phyloP scores from a whole-genome alignment of 35 echinoderm and acorn worm genomes.

The Apostichopus californicus region DNA sequence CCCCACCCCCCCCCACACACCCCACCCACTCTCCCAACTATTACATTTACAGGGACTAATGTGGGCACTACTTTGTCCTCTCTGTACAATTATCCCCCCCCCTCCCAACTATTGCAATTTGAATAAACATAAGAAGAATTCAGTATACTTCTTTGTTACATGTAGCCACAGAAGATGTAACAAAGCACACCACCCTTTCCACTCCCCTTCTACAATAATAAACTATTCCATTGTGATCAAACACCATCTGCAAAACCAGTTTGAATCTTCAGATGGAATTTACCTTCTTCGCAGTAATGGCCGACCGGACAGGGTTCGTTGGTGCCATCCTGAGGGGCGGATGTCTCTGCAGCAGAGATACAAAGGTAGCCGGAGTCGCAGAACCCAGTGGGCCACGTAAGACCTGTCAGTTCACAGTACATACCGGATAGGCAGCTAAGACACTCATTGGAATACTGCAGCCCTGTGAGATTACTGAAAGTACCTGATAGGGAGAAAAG shows the following conservation, averaged over 20 bases:
- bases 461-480: constrained; percentile 77
- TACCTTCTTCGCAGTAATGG: constrained; percentile 91
- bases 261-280: background rate
- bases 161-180: too few relatives aligned
- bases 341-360: constrained; percentile 52
- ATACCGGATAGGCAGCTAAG: constrained; percentile 79
- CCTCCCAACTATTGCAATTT: background rate
- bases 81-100: too few relatives aligned
- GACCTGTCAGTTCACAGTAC: constrained; percentile 86
- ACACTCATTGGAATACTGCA: constrained; percentile 64
- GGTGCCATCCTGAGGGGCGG: constrained; percentile 71
- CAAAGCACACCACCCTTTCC: too few relatives aligned
- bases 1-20: background rate
- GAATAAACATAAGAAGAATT: too few relatives aligned
- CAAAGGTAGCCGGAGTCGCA: constrained; percentile 89
- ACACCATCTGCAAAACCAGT: too few relatives aligned
- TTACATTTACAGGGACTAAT: too few relatives aligned
- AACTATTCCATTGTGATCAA: too few relatives aligned
- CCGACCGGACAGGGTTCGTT: constrained; percentile 89
- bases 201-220: too few relatives aligned
- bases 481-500: constrained; percentile 66
- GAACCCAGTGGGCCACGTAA: constrained; percentile 80
- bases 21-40: background rate
- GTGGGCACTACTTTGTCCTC: too few relatives aligned
- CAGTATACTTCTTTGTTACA: too few relatives aligned